Conservation (phyloP, 2,113 vertebrate species). For the Trachemys scripta region DNA sequence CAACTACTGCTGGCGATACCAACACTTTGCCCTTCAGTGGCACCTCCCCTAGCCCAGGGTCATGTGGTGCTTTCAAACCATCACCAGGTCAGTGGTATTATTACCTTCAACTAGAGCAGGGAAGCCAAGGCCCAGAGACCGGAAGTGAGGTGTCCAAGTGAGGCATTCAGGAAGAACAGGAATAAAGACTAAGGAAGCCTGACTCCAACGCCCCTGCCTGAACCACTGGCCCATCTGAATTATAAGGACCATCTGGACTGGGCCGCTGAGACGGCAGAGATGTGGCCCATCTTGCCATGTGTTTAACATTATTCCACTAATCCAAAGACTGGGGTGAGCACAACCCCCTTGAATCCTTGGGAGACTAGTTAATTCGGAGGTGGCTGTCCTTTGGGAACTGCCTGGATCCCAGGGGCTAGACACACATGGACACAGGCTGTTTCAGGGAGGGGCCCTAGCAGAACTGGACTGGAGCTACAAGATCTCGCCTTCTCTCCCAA, state of each 20-base stretch:
- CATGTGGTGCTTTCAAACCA: not conserved
- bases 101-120: accelerated
- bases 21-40: not conserved
- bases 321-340: not conserved
- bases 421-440: not conserved
- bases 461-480: not conserved
- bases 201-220: accelerated
- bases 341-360: accelerated
- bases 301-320: not conserved
- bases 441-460: not conserved
- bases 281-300: not conserved
- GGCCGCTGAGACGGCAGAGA: not conserved
- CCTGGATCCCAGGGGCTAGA: not conserved
- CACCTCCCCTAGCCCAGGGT: not conserved
- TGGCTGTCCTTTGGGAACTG: not conserved
- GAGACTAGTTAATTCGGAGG: accelerated
- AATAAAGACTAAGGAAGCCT: accelerated
- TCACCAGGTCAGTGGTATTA: not conserved
- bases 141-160: not conserved
- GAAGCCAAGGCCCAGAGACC: accelerated
- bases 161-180: accelerated
- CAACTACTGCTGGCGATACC: accelerated
- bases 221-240: not conserved
- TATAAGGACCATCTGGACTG: not conserved
- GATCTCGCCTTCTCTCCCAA: not conserved